Base-by-base conservation (phyloP, 2,797 vertebrate species). In the Eremophila alpestris region DNA sequence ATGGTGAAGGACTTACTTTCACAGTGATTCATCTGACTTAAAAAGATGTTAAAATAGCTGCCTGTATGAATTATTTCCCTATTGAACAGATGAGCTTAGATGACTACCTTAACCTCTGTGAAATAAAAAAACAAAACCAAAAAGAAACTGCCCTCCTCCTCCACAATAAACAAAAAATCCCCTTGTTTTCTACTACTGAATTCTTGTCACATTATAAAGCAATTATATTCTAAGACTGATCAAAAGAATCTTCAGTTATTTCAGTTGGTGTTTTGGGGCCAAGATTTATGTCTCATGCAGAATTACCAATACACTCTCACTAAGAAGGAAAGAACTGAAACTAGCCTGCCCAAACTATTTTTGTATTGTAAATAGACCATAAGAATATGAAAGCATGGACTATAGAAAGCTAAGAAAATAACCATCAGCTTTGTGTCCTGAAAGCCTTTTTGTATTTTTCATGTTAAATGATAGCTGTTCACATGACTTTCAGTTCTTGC, bases 71-170 rank as follows among this genome's bases (percentile, higher is more conserved):
- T 51, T 38, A 43, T 64, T 73, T 70, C 6, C 40, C 7, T 52
- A 2, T 26, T 32, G 18, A 52, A 15, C 14, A 65, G 48, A 56
- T 7, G 5, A 80, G 2, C 3, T 64, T 63, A 58, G 14, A 62
- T 48, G 4, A 73, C 32, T 65, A 26, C 3, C 4, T n/a, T 69
- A 56, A 68, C 8, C 5, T 30, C 4, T 7, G 36, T 45, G 58
- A 22, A 54, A 45, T 26, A 8, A 40, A 43, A 29, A n/a, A 45
- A 3, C 0, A 41, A 27, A 36, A 17, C 1, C 1, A 7, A 16
- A 34, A 30, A 15, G 2, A 40, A 7, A 5, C 2, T 24, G 26
- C 15, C 2, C 4, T 16, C 1, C 2, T 55, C 13, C 10, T 13
- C 20, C 7, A 55, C 10, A 4, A 26, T 16, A 29, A 54, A 22